Percentiles rank a stretch among this genome's conserved stretches.
These are phyloP conservation scores for Campopleginae sp. DNA, from an alignment of 2,888 invertebrate genomes.

Conservation along the genomic window DNA sequence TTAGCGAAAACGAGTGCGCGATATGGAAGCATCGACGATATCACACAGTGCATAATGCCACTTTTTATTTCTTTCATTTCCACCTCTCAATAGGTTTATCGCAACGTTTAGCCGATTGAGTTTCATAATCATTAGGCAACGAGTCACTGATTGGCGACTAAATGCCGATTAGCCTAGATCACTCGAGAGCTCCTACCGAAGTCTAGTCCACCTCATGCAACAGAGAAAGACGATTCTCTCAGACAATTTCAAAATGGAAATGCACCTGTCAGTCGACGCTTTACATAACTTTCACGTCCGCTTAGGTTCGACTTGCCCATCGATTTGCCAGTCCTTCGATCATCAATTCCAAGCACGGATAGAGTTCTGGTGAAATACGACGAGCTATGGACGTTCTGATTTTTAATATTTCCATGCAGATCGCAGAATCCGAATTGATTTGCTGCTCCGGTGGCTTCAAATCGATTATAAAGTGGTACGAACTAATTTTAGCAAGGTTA, in stretches of 20 bases:
- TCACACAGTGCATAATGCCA: constrained; percentile 4
- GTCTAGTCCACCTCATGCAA: not conserved
- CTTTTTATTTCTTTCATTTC: constrained; percentile 26
- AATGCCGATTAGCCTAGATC: constrained; percentile 14
- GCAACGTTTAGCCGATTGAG: not conserved
- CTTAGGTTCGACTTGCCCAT: not conserved
- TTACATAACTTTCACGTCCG: constrained; percentile 14
- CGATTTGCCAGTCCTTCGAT: not conserved
- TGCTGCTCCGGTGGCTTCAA: not conserved
- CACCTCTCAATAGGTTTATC: constrained; percentile 33
- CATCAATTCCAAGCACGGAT: not conserved
- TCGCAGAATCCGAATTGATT: not conserved
- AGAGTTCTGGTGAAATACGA: not conserved
- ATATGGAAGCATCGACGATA: constrained; percentile 7
- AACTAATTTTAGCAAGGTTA: not conserved
- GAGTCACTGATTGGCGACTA: not conserved
- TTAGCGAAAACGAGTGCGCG: not conserved
- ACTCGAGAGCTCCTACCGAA: not conserved
- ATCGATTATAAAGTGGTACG: not conserved
- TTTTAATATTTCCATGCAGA: not conserved
- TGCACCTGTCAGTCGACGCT: not conserved
- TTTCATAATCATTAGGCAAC: constrained; percentile 8
- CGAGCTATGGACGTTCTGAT: not conserved
- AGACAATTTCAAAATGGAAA: constrained; percentile 12
- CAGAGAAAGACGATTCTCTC: not conserved